These are phyloP conservation scores for Tribolium freemani DNA, from an alignment of 2,888 invertebrate species.

Conservation along the genomic window DNA sequence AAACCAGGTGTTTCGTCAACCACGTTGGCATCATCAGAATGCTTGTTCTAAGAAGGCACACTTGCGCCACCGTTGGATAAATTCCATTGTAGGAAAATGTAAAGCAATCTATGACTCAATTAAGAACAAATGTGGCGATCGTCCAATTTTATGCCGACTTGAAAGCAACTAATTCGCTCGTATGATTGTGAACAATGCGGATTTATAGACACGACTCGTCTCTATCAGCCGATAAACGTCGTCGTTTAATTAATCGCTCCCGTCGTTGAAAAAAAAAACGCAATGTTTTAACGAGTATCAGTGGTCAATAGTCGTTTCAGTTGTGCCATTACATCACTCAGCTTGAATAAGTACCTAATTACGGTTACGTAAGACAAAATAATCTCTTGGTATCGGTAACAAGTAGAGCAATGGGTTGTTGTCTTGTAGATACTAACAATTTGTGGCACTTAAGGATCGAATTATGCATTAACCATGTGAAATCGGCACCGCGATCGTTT, in stretches of 20 bases:
- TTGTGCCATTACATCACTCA: constrained; percentile 55
- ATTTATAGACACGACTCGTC: constrained; percentile 40
- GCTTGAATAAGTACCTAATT: constrained; percentile 57
- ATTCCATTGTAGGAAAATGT: constrained; percentile 26
- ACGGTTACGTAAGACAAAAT: constrained; percentile 56
- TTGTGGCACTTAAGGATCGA: constrained; percentile 55
- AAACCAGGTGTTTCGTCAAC: too few species aligned
- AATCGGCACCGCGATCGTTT: constrained; percentile 50
- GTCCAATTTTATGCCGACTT: constrained; percentile 19
- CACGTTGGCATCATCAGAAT: neutral
- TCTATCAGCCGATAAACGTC: constrained; percentile 28
- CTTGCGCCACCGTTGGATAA: constrained; percentile 20
- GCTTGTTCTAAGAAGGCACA: constrained; percentile 16
- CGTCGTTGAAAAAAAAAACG: constrained; percentile 42
- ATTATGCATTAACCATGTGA: constrained; percentile 50
- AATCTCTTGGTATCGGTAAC: constrained; percentile 55
- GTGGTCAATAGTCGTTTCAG: constrained; percentile 42
- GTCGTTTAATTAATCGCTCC: constrained; percentile 49
- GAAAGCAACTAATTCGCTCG: constrained; percentile 24
- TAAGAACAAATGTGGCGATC: constrained; percentile 27
- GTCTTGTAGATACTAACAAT: constrained; percentile 54
- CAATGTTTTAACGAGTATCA: constrained; percentile 43
- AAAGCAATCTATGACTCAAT: constrained; percentile 37
- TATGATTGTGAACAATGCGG: constrained; percentile 32
- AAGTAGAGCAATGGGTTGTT: constrained; percentile 55